phyloP scores from a whole-genome alignment of 2,888 invertebrate genomes.

The Hypolimnas misippus region DNA sequence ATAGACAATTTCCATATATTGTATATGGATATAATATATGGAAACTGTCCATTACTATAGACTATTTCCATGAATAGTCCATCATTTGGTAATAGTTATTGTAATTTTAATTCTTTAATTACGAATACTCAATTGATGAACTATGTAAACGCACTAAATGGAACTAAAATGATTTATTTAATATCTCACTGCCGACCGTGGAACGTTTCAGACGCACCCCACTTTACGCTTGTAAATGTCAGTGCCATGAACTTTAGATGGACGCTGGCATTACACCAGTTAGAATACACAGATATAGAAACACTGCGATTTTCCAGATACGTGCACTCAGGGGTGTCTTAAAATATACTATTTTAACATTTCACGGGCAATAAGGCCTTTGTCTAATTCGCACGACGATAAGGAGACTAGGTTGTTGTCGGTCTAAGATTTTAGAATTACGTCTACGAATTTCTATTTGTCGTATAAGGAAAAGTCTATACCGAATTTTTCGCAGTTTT shows the following conservation, averaged over 20 bases:
- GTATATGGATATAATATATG: too few relatives aligned
- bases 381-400: not conserved
- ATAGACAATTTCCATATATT: too few relatives aligned
- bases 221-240: slow-evolving; percentile 41
- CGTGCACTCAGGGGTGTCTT: slow-evolving; percentile 3
- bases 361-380: not conserved
- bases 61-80: too few relatives aligned
- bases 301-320: slow-evolving; percentile 5
- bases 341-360: not conserved
- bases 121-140: not conserved
- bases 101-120: too few relatives aligned
- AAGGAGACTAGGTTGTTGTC: not conserved
- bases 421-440: too few relatives aligned
- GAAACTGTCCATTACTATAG: too few relatives aligned
- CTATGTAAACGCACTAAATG: slow-evolving; percentile 10
- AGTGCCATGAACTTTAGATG: slow-evolving; percentile 45
- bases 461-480: not conserved
- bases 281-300: slow-evolving; percentile 15
- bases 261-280: slow-evolving; percentile 30
- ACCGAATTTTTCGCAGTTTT: not conserved
- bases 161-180: slow-evolving; percentile 36
- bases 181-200: slow-evolving; percentile 29
- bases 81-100: not conserved
- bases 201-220: slow-evolving; percentile 37
- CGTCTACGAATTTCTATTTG: too few relatives aligned